phyloP scores from a whole-genome alignment of 1,140 invertebrate genomes.

The Pseudomyrmex cubaensis region DNA sequence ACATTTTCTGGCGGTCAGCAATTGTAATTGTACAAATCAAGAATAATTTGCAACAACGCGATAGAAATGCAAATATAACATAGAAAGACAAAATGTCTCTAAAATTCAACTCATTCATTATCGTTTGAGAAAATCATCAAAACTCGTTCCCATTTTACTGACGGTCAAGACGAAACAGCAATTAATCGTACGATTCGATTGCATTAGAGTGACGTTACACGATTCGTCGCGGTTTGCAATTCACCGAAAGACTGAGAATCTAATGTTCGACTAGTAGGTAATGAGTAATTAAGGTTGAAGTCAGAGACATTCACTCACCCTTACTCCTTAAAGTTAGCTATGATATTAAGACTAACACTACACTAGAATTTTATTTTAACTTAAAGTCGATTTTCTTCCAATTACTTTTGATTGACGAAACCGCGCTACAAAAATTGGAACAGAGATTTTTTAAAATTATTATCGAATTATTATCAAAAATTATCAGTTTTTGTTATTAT shows the following conservation, averaged over 20 bases:
- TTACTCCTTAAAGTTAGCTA: slow-evolving; percentile 17
- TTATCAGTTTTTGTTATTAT: neutral
- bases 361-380: slow-evolving; percentile 57
- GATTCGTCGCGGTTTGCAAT: slow-evolving; percentile 53
- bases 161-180: neutral
- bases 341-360: slow-evolving; percentile 55
- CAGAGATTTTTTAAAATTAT: neutral
- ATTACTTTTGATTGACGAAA: slow-evolving; percentile 17
- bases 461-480: slow-evolving; percentile 2
- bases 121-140: neutral
- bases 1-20: too few species aligned
- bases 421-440: neutral
- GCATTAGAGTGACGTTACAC: slow-evolving; percentile 23
- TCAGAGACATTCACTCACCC: neutral
- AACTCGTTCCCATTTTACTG: neutral
- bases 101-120: slow-evolving; percentile 11
- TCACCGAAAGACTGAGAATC: slow-evolving; percentile 69
- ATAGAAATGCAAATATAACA: neutral
- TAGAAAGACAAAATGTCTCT: slow-evolving; percentile 9
- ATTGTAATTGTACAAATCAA: too few species aligned
- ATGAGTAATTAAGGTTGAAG: slow-evolving; percentile 51
- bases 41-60: neutral
- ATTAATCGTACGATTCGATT: slow-evolving; percentile 17
- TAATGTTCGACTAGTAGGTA: slow-evolving; percentile 65
- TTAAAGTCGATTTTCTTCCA: slow-evolving; percentile 5